Conservation (phyloP, 2,797 vertebrate genomes). For the Syngnathus rostellatus region DNA sequence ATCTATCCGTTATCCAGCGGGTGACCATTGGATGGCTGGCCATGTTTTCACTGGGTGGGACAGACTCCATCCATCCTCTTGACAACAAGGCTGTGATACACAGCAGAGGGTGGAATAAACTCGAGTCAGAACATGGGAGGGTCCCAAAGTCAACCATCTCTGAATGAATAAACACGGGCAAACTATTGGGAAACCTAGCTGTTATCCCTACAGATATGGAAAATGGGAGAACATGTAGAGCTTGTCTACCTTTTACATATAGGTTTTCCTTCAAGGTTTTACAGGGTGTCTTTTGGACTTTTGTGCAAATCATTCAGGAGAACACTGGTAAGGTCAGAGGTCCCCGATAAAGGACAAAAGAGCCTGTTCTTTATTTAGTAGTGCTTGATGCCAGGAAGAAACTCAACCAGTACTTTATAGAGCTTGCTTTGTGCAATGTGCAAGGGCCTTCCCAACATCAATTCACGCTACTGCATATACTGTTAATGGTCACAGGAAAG, state of each 20-base stretch:
- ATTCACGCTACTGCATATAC: background rate
- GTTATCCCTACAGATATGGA: background rate
- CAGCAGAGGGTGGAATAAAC: slow-evolving; percentile 46
- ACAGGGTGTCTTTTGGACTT: background rate
- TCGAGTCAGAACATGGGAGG: slow-evolving; percentile 61
- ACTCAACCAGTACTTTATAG: background rate
- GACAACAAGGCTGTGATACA: slow-evolving; percentile 82
- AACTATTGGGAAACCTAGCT: background rate
- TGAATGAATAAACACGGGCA: background rate
- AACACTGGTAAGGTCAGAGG: background rate
- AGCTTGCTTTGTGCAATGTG: background rate
- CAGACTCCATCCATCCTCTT: slow-evolving; percentile 87
- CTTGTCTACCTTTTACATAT: background rate
- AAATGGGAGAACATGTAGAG: background rate
- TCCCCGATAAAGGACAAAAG: background rate
- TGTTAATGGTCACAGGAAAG: background rate
- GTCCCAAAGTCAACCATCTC: slow-evolving; percentile 29
- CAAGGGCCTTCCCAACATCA: background rate
- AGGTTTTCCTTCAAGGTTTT: background rate
- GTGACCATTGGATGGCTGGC: slow-evolving; percentile 81
- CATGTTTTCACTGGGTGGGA: slow-evolving; percentile 84
- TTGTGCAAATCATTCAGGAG: background rate
- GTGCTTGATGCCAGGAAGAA: background rate
- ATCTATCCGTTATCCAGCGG: slow-evolving; percentile 92
- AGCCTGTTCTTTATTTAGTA: background rate